Conservation (phyloP, 2,888 invertebrate species). For the Exephanes ischioxanthus region DNA sequence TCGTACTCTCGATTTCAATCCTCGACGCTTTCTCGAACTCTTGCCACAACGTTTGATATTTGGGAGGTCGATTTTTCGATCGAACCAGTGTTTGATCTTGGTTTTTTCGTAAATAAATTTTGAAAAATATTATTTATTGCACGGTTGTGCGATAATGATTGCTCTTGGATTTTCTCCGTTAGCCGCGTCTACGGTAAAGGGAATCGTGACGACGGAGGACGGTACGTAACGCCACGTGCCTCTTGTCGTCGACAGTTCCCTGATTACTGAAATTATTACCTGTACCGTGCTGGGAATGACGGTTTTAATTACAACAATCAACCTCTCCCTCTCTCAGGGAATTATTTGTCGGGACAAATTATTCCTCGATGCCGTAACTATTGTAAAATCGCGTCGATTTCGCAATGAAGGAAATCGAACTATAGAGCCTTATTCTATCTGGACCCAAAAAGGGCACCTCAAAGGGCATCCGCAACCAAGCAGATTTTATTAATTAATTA, state of each 20-base stretch:
- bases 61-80: too few relatives aligned
- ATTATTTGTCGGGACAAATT: neutral
- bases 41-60: neutral
- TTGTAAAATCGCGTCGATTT: neutral
- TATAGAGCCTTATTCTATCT: neutral
- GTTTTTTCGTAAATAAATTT: neutral
- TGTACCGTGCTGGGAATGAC: neutral
- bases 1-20: slow-evolving; percentile 6
- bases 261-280: slow-evolving; percentile 46
- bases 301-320: slow-evolving; percentile 8
- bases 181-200: neutral
- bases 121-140: neutral
- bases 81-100: too few relatives aligned
- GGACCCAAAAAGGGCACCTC: neutral
- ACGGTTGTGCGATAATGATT: slow-evolving; percentile 5
- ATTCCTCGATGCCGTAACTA: neutral
- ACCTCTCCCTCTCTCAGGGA: neutral
- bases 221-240: neutral
- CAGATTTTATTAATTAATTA: too few relatives aligned
- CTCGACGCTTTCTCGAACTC: neutral
- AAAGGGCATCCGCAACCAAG: neutral
- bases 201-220: slow-evolving; percentile 30
- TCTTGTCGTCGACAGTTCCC: slow-evolving; percentile 12
- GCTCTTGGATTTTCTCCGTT: neutral
- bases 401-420: neutral